These are phyloP conservation scores for Ara ararauna DNA, from an alignment of 2,797 vertebrate species.

Conservation along the genomic window DNA sequence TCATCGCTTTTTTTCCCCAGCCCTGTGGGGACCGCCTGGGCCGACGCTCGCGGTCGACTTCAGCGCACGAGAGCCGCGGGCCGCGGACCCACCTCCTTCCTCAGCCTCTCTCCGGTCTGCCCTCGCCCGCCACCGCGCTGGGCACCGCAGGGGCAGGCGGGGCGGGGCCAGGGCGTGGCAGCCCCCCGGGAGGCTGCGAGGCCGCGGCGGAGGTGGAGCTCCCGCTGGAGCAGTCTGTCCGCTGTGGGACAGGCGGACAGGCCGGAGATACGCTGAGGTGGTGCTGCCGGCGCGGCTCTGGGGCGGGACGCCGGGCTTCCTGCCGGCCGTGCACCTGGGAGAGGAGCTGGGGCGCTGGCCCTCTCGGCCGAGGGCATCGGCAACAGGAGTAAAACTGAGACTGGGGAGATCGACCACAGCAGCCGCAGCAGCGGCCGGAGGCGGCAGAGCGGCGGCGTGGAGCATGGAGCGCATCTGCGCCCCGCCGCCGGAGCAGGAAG, in stretches of 20 bases:
- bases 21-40: not conserved
- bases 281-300: not conserved
- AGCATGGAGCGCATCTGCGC: constrained; percentile 79
- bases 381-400: not conserved
- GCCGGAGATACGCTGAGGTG: not conserved
- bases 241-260: not conserved
- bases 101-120: not conserved
- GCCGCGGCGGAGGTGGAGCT: constrained; percentile 43
- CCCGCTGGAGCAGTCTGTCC: not conserved
- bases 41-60: not conserved
- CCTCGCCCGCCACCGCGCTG: too few relatives aligned
- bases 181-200: not conserved
- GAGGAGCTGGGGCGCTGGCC: not conserved
- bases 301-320: not conserved
- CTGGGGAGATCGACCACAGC: not conserved
- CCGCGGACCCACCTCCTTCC: not conserved
- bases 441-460: constrained; percentile 26
- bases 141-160: not conserved
- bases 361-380: not conserved
- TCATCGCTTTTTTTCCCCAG: not conserved
- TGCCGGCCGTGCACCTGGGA: constrained; percentile 27
- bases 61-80: not conserved
- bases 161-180: not conserved
- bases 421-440: not conserved
- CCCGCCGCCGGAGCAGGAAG: constrained; percentile 74